Evolutionary conservation across 2,113 vertebrate genomes (phyloP).

Genomic region (Vireo altiloquus): DNA sequence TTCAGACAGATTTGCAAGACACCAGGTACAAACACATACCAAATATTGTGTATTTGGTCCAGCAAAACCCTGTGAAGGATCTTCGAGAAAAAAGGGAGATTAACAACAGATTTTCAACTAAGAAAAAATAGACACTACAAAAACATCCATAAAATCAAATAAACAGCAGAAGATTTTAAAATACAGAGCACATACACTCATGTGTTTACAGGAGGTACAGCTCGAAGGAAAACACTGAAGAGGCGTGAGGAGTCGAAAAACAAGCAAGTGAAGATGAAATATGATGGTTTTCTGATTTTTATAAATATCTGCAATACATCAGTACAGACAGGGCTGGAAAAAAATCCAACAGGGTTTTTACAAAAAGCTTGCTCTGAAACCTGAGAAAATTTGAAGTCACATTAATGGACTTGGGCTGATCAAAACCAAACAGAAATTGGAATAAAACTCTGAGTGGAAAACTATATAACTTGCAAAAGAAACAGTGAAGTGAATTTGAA

Average conservation of each 20-base stretch:
- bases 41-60: not conserved
- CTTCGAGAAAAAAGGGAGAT: not conserved
- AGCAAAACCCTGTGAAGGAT: not conserved
- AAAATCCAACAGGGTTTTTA: not conserved
- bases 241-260: not conserved
- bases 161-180: not conserved
- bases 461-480: not conserved
- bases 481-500: not conserved
- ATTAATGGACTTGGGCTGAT: not conserved
- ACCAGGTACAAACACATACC: too few relatives aligned
- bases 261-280: not conserved
- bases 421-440: not conserved
- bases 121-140: not conserved
- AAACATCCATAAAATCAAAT: not conserved
- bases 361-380: not conserved
- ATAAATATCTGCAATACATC: not conserved
- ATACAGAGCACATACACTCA: not conserved
- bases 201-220: not conserved
- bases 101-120: not conserved
- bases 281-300: not conserved
- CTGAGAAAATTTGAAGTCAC: not conserved
- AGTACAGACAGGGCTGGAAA: not conserved
- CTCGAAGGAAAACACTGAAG: not conserved
- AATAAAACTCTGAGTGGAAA: not conserved
- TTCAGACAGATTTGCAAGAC: not conserved